Conservation (phyloP, 2,113 vertebrate genomes). For the Hirundichthys speculiger region DNA sequence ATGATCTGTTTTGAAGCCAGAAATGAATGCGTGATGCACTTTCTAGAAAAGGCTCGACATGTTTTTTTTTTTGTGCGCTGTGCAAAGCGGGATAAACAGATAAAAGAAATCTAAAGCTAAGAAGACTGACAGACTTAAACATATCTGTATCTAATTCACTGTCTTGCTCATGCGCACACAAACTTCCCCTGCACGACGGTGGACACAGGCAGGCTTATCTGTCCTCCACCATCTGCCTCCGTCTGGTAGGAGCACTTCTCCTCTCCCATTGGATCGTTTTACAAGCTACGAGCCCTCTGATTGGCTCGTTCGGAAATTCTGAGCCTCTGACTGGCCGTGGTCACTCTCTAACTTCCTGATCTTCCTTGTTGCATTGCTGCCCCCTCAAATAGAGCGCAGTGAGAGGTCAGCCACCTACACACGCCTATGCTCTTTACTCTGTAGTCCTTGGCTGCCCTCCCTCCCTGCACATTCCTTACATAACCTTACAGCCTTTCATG, state of each 20-base stretch:
- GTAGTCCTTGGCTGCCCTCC: constrained; percentile 19
- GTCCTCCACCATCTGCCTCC: constrained; percentile 70
- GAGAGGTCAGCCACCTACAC: constrained; percentile 54
- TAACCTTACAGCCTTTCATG: constrained; percentile 25
- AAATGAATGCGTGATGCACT: not conserved
- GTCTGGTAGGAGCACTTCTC: constrained; percentile 40
- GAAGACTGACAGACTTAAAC: constrained; percentile 28
- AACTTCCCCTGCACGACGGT: constrained; percentile 24
- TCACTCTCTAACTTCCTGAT: constrained; percentile 51
- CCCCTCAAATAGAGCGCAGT: constrained; percentile 14
- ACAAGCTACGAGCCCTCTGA: constrained; percentile 9
- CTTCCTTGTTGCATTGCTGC: constrained; percentile 33
- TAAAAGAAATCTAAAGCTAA: not conserved
- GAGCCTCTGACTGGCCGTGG: constrained; percentile 12
- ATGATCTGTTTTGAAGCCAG: not conserved
- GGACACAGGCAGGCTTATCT: constrained; percentile 56
- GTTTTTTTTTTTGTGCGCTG: not conserved
- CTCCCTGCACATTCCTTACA: constrained; percentile 38
- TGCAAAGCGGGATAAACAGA: not conserved
- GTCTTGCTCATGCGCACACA: constrained; percentile 9
- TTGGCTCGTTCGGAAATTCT: constrained; percentile 36
- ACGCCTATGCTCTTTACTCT: constrained; percentile 21
- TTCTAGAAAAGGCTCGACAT: no score
- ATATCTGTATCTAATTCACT: constrained; percentile 37
- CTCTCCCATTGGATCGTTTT: constrained; percentile 25